A percentile compares a stretch with the other conserved stretches of the same genome.
Conservation (phyloP, 2,113 vertebrate genomes). For the Epinephelus fuscoguttatus region DNA sequence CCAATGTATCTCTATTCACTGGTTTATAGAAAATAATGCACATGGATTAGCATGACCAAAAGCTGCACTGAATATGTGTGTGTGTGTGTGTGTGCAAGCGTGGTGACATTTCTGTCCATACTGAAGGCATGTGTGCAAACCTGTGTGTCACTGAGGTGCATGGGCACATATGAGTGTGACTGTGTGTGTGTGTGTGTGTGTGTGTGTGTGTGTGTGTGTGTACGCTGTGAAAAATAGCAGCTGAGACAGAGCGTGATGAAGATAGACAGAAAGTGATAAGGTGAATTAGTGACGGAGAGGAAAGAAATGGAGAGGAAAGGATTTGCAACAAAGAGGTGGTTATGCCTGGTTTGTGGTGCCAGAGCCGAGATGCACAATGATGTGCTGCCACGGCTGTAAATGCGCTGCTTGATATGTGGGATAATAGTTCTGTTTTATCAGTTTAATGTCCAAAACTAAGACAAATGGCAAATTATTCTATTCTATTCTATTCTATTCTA, state of each 20-base stretch:
- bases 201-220: constrained; percentile 5
- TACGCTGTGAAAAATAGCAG: constrained; percentile 6
- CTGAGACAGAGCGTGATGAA: constrained; percentile 50
- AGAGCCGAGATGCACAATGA: constrained; percentile 18
- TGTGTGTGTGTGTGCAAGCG: background rate
- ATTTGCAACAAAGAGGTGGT: constrained; percentile 55
- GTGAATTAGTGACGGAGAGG: constrained; percentile 51
- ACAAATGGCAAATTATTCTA: background rate
- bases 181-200: background rate
- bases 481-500: background rate
- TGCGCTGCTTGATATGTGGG: background rate
- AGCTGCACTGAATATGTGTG: constrained; percentile 5
- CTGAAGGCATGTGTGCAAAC: constrained; percentile 13
- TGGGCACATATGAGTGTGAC: background rate
- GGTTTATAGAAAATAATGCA: constrained; percentile 42
- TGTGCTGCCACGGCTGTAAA: constrained; percentile 14
- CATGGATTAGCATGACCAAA: constrained; percentile 46
- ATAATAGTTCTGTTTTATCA: constrained; percentile 9
- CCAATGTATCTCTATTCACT: constrained; percentile 36
- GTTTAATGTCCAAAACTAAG: constrained; percentile 22
- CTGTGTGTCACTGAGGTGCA: constrained; percentile 12
- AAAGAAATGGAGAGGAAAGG: constrained; percentile 52
- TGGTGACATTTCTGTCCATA: background rate
- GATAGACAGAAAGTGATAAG: constrained; percentile 59
- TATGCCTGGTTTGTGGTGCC: constrained; percentile 34